Evolutionary conservation across 2,797 vertebrate genomes (phyloP), one percentile per base, ranked within the genome.

Genomic region (Ataeniobius toweri): DNA sequence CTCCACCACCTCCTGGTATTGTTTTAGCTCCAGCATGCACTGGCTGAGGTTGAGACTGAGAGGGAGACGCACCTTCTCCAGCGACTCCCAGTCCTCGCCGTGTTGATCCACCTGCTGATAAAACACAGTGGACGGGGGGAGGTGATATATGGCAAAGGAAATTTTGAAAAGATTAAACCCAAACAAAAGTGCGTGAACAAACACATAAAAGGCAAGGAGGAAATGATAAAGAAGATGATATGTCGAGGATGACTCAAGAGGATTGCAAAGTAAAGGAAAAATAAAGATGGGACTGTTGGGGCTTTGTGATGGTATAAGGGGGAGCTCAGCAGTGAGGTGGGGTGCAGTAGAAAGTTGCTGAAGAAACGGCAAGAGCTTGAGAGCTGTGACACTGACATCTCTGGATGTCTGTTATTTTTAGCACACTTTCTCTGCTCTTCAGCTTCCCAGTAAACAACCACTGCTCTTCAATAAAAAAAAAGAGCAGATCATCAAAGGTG

Each of bases 41-140:
- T 96, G 95, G 89, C 96, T 95, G 59, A 96, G 91, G 89, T 96
- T 96, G 53, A 96, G 94, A 12, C 82, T 88, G 79, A 96, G 86
- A 0, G 96, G 95, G 53, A 96, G 89, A 7, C 92, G 84, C 39
- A 96, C 94, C 24, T 94, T 96, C 92, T 95, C 94, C 88, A 96
- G 91, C 0, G 93, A 96, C 67, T 94, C 92, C 94, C 94, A 94
- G 93, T 96, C 95, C 22, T 96, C 95, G 0, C 85, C 85, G 65
- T 81, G 65, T 36, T 31, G 79, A 74, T 93, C 86, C 69, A 92
- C 92, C 86, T 94, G 85, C 77, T 80, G 82, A 56, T 76, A 1
- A 69, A 68, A 83, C 68, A 73, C 10, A 74, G 67, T 71, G 74
- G 71, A 79, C 65, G 13, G 41, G 22, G 31, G 55, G 70, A 61